phyloP scores from a whole-genome alignment of 1,140 invertebrate species.

The Reticulitermes speratus region DNA sequence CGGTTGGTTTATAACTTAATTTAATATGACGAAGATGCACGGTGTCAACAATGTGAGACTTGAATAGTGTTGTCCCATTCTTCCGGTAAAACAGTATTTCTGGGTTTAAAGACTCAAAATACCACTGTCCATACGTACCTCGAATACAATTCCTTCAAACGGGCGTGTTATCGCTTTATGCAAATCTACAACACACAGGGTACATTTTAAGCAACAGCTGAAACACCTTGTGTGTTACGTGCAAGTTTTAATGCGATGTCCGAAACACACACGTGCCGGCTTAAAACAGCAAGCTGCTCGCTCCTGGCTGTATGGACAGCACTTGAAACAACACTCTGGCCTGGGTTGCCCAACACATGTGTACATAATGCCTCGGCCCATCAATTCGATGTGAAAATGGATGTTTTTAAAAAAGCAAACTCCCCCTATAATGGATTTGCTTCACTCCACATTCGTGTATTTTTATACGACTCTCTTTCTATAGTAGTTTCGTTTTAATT shows the following conservation, averaged over 20 bases:
- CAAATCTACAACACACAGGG: neutral
- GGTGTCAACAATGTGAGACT: too few relatives aligned
- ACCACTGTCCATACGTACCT: too few relatives aligned
- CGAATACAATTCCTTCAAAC: too few relatives aligned
- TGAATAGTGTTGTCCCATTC: too few relatives aligned
- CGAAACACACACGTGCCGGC: neutral
- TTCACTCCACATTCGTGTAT: neutral
- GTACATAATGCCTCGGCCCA: conserved; percentile 1
- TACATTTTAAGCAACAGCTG: neutral
- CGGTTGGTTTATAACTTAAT: too few relatives aligned
- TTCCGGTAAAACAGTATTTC: too few relatives aligned
- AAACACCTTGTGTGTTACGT: neutral
- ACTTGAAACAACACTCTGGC: neutral
- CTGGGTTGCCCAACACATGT: neutral
- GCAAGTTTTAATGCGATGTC: too few relatives aligned
- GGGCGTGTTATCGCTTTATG: too few relatives aligned
- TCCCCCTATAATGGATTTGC: neutral
- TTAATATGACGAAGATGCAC: too few relatives aligned
- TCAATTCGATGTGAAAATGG: neutral
- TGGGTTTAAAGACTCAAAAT: too few relatives aligned
- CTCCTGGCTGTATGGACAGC: neutral
- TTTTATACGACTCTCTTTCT: neutral
- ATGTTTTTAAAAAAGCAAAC: neutral
- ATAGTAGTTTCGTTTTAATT: neutral
- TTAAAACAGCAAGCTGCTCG: neutral